Percentiles rank a stretch among this genome's conserved stretches.
phyloP scores from a whole-genome alignment of 2,113 vertebrate genomes.

The Oreochromis tanganicae region DNA sequence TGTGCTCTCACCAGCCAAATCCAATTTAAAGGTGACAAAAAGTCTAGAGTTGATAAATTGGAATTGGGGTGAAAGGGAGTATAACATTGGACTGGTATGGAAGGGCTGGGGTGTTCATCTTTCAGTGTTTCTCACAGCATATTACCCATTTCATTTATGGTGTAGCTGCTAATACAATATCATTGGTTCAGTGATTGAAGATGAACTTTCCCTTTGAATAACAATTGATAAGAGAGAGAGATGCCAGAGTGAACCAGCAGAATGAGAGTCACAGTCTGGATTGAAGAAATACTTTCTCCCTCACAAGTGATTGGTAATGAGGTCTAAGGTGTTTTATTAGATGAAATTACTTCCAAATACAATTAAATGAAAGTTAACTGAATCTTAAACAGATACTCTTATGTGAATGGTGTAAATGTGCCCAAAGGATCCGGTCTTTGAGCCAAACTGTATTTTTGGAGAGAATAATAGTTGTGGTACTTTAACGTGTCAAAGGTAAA shows the following conservation, averaged over 20 bases:
- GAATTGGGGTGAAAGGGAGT: conserved; percentile 48
- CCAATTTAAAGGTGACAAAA: conserved; percentile 62
- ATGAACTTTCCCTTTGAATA: conserved; percentile 59
- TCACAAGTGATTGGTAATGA: conserved; percentile 58
- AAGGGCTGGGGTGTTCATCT: conserved; percentile 40
- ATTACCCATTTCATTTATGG: conserved; percentile 56
- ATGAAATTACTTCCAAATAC: conserved; percentile 58
- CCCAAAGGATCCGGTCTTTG: background rate
- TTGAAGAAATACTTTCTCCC: conserved; percentile 44
- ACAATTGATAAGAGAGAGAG: conserved; percentile 43
- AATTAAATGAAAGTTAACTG: conserved; percentile 57
- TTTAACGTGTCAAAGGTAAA: background rate
- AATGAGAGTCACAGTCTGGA: conserved; percentile 29
- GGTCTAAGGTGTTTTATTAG: conserved; percentile 60
- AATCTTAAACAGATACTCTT: conserved; percentile 29
- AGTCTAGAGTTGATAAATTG: conserved; percentile 57
- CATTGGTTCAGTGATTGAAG: conserved; percentile 58
- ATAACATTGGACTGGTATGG: conserved; percentile 45
- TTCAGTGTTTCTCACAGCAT: conserved; percentile 50
- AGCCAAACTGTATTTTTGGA: background rate
- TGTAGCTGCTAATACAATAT: conserved; percentile 60
- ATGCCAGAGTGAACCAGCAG: conserved; percentile 15
- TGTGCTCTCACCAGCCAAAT: conserved; percentile 47
- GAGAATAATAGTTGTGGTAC: background rate
- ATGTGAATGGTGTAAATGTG: background rate